phyloP scores from a whole-genome alignment of 2,113 vertebrate species.

The Vombatus ursinus region DNA sequence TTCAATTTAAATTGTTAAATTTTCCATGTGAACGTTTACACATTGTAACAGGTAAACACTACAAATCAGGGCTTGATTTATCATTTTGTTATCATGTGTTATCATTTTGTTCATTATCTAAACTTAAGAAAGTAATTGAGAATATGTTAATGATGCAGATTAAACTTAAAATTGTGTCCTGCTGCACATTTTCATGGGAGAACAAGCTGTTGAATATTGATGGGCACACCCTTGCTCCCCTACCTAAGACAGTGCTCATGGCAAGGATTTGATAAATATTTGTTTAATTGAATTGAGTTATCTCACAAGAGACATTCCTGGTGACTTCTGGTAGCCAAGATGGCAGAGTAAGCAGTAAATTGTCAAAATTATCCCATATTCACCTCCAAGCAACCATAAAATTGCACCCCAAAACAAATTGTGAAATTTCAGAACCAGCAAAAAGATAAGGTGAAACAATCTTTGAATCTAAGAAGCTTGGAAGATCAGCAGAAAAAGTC shows the following conservation, averaged over 20 bases:
- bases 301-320: neutral
- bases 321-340: no score
- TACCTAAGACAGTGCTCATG: neutral
- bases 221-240: neutral
- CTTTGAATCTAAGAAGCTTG: no score
- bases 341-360: no score
- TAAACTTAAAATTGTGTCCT: neutral
- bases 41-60: neutral
- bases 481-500: no score
- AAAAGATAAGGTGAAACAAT: no score
- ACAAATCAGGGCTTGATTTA: neutral
- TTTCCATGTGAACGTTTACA: neutral
- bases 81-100: neutral
- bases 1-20: neutral
- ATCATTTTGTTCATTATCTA: neutral
- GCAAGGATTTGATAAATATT: neutral
- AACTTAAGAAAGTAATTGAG: neutral
- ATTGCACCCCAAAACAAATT: no score
- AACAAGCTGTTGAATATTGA: neutral
- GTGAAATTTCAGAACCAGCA: no score
- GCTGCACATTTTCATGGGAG: neutral
- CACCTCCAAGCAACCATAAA: no score
- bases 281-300: neutral
- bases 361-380: no score
- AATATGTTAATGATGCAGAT: neutral